Evolutionary conservation across 2,113 vertebrate genomes (phyloP).

Genomic region (Shinisaurus crocodilurus): DNA sequence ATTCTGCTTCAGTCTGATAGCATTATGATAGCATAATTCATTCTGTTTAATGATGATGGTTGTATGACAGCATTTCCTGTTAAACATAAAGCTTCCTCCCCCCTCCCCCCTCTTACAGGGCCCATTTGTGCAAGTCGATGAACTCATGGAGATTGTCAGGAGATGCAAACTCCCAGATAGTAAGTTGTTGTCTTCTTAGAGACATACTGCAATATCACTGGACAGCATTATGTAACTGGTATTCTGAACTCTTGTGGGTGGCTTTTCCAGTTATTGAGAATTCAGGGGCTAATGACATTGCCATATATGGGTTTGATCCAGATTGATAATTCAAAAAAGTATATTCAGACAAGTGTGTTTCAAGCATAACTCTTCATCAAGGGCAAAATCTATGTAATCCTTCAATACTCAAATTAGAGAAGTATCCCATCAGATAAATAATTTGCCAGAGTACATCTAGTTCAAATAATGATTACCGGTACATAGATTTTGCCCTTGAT

Average conservation of each 20-base stretch:
- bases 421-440: neutral
- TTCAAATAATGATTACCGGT: neutral
- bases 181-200: constrained; percentile 73
- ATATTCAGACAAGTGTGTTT: neutral
- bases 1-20: neutral
- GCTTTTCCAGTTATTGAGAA: neutral
- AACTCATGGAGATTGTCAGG: constrained; percentile 95
- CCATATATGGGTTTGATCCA: neutral
- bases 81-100: no score
- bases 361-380: neutral
- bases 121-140: constrained; percentile 98
- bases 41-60: neutral
- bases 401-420: neutral
- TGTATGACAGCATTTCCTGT: constrained; percentile 13
- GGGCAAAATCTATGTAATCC: neutral
- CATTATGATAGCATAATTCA: neutral
- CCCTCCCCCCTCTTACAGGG: constrained; percentile 78
- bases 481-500: neutral
- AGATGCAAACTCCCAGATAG: constrained; percentile 96
- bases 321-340: neutral
- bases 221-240: no score
- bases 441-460: neutral
- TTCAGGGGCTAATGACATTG: neutral
- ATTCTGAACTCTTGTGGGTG: neutral
- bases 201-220: no score